Conservation (phyloP, 2,888 invertebrate species). For the Amblyteles armatorius region DNA sequence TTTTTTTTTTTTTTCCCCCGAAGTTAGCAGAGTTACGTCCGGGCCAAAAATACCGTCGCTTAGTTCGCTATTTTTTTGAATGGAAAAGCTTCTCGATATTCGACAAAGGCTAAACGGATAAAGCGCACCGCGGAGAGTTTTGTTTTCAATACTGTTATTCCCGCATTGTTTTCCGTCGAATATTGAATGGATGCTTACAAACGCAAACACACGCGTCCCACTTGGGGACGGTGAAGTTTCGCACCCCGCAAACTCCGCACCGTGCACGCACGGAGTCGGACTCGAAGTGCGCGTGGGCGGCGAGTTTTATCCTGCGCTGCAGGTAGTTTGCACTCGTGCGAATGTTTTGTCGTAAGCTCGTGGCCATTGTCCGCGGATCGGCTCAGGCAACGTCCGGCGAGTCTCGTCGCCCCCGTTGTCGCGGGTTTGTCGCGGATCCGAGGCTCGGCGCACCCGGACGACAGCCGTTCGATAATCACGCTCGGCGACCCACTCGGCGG, state of each 20-base stretch:
- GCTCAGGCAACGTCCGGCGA: neutral
- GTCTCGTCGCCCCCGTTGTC: neutral
- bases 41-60: no score
- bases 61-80: neutral
- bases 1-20: neutral
- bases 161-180: slow-evolving; percentile 14
- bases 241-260: neutral
- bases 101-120: neutral
- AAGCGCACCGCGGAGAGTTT: neutral
- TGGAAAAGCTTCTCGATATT: neutral
- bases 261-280: neutral
- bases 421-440: neutral
- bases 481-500: neutral
- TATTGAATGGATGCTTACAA: neutral
- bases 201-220: neutral
- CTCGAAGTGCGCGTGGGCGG: neutral
- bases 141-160: slow-evolving; percentile 6
- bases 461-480: neutral
- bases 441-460: neutral
- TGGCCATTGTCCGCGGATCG: neutral
- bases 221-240: neutral
- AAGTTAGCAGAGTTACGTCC: no score
- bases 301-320: neutral
- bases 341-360: neutral
- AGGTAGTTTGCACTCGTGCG: neutral